Evolutionary conservation across 2,797 vertebrate species (phyloP).

Genomic region (Notolabrus celidotus): DNA sequence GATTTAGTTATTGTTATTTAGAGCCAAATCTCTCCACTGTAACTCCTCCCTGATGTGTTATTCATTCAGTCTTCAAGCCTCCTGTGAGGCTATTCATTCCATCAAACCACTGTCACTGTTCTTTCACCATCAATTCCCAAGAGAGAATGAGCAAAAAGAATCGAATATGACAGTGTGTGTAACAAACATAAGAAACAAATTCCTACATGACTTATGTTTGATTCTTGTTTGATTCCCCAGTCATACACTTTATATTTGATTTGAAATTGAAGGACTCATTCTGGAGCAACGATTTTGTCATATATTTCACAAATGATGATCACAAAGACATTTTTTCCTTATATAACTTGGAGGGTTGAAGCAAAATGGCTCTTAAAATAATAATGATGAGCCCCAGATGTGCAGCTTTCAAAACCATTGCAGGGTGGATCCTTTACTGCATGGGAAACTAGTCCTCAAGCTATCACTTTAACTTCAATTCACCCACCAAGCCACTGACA

Average conservation of each 20-base stretch:
- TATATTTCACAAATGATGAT: background rate
- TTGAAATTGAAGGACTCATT: too few relatives aligned
- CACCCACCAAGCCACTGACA: constrained; percentile 44
- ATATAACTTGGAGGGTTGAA: background rate
- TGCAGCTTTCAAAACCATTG: constrained; percentile 36
- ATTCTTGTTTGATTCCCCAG: background rate
- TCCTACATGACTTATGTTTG: background rate
- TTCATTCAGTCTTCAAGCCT: constrained; percentile 58
- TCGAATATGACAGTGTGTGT: constrained; percentile 23
- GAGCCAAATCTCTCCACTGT: constrained; percentile 53
- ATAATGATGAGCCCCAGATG: constrained; percentile 51
- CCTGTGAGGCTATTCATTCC: constrained; percentile 66
- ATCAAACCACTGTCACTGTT: constrained; percentile 48
- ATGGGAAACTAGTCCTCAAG: constrained; percentile 61
- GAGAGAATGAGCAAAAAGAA: constrained; percentile 20
- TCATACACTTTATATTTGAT: constrained; percentile 4
- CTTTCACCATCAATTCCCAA: constrained; percentile 41
- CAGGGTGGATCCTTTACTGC: constrained; percentile 15
- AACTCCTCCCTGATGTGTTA: constrained; percentile 72
- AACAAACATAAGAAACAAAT: background rate
- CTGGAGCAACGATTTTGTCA: too few relatives aligned
- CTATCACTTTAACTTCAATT: constrained; percentile 45
- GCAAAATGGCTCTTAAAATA: constrained; percentile 14
- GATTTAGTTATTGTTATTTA: constrained; percentile 62
- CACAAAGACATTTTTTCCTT: background rate